Percentiles rank a stretch among this genome's conserved stretches.
phyloP scores from a whole-genome alignment of 2,888 invertebrate species.

The Melinaea marsaeus region DNA sequence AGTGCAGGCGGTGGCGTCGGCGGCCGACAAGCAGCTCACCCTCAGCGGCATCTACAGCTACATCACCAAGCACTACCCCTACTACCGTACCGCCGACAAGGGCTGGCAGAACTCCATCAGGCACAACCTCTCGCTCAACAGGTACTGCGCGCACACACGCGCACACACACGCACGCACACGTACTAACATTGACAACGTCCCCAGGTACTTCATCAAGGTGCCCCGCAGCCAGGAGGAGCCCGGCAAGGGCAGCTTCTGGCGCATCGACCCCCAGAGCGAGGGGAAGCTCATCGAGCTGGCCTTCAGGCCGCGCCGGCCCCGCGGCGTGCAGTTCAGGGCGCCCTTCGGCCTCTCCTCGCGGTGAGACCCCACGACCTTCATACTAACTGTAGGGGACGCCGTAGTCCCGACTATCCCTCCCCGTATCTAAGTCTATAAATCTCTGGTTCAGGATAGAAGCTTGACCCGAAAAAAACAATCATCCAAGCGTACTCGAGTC shows the following conservation, averaged over 20 bases:
- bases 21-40: slow-evolving; percentile 96
- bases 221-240: slow-evolving; percentile 98
- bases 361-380: slow-evolving; percentile 57
- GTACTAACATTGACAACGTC: no score
- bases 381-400: no score
- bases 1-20: slow-evolving; percentile 96
- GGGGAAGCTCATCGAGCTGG: slow-evolving; percentile 96
- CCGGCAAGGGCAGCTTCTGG: slow-evolving; percentile 99
- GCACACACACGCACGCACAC: slow-evolving; percentile 34
- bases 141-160: slow-evolving; percentile 66
- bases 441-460: no score
- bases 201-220: slow-evolving; percentile 84
- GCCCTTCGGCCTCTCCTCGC: slow-evolving; percentile 89
- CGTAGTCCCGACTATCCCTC: no score
- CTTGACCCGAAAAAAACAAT: no score
- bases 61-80: slow-evolving; percentile 99
- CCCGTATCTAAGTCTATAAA: no score
- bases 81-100: slow-evolving; percentile 98
- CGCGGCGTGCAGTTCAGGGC: slow-evolving; percentile 95
- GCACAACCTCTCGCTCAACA: slow-evolving; percentile 97
- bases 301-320: slow-evolving; percentile 94
- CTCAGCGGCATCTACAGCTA: slow-evolving; percentile 98
- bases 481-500: no score
- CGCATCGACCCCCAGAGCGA: slow-evolving; percentile 98
- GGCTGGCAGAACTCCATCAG: slow-evolving; percentile 99